phyloP scores from a whole-genome alignment of 2,888 invertebrate species.

The Plutella xylostella region DNA sequence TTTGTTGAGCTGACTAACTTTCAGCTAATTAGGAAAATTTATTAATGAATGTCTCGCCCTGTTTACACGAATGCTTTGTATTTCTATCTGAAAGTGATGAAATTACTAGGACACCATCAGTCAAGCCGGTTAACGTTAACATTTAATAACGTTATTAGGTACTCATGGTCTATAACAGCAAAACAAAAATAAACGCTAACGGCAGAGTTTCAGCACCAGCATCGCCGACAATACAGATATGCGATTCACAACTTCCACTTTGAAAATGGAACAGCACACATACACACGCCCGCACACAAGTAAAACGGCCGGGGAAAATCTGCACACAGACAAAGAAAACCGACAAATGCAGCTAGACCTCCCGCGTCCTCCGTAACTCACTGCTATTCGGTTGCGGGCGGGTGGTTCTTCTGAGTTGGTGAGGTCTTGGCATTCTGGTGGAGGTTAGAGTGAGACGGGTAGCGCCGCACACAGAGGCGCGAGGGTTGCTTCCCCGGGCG shows the following conservation, averaged over 20 bases:
- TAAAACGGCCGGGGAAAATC: conserved; percentile 42
- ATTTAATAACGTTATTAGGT: too few species aligned
- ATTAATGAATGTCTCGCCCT: too few species aligned
- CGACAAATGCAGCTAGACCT: conserved; percentile 30
- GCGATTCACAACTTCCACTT: conserved; percentile 59
- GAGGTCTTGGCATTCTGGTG: conserved; percentile 1
- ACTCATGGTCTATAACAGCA: too few species aligned
- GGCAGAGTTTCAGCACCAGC: too few species aligned
- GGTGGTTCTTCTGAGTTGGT: neutral
- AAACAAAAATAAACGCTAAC: neutral
- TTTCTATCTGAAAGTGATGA: too few species aligned
- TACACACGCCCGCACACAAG: conserved; percentile 35
- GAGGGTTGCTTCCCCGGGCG: conserved; percentile 42
- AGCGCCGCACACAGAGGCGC: conserved; percentile 33
- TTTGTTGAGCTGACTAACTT: too few species aligned
- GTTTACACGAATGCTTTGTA: too few species aligned
- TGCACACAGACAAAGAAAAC: conserved; percentile 27
- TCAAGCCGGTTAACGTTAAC: too few species aligned
- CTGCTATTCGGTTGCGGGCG: neutral
- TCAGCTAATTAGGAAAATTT: too few species aligned
- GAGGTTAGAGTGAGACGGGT: conserved; percentile 22
- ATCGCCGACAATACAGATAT: conserved; percentile 30
- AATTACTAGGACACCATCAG: too few species aligned
- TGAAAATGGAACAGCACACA: conserved; percentile 54
- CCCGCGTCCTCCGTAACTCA: conserved; percentile 23